Conservation (phyloP, 2,888 invertebrate genomes). For the Tetrapedia diversipes region DNA sequence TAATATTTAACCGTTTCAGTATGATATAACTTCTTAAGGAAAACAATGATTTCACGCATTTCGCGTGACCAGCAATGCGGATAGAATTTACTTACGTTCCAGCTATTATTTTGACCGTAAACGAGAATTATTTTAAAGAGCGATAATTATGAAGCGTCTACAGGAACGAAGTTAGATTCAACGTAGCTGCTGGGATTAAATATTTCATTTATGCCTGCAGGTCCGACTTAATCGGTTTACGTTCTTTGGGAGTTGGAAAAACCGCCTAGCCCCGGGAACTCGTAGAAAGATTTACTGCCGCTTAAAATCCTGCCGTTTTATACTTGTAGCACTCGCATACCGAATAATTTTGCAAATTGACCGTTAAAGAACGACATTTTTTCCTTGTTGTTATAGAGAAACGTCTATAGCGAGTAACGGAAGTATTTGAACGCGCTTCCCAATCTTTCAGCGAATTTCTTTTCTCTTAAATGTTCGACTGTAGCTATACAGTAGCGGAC, state of each 20-base stretch:
- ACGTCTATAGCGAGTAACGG: neutral
- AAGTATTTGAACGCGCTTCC: too few species aligned
- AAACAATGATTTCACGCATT: too few species aligned
- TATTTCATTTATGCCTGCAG: constrained; percentile 54
- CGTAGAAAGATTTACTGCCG: constrained; percentile 50
- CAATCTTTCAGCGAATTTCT: too few species aligned
- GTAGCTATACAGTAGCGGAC: too few species aligned
- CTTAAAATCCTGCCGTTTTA: constrained; percentile 41
- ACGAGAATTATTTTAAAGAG: constrained; percentile 42
- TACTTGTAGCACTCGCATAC: constrained; percentile 10
- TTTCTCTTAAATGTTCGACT: too few species aligned
- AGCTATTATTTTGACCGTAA: constrained; percentile 22
- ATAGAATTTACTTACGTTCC: constrained; percentile 29
- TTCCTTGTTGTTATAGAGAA: too few species aligned
- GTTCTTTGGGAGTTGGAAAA: constrained; percentile 56
- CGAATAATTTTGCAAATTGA: constrained; percentile 22
- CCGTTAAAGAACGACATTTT: neutral
- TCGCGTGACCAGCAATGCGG: too few species aligned
- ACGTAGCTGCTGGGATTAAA: constrained; percentile 44
- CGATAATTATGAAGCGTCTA: constrained; percentile 48
- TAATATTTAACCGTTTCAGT: neutral
- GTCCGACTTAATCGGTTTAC: constrained; percentile 58
- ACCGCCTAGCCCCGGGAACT: constrained; percentile 37
- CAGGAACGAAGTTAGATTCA: constrained; percentile 39
- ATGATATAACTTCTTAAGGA: neutral